phyloP scores from a whole-genome alignment of 2,113 vertebrate genomes.

The Pipa parva region DNA sequence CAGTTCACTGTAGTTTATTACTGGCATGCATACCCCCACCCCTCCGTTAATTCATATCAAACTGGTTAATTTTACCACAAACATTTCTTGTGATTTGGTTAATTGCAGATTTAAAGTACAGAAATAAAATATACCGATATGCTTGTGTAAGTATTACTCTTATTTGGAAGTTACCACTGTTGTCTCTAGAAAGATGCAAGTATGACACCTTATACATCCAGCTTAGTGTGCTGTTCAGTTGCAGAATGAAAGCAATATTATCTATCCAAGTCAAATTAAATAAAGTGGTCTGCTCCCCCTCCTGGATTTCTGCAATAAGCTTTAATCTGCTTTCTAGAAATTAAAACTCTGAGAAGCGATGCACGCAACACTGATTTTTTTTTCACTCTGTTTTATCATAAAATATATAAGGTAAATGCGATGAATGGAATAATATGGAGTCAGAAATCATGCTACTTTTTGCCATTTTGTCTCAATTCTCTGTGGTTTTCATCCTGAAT shows the following conservation, averaged over 20 bases:
- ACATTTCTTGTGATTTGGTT: no score
- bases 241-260: slow-evolving; percentile 25
- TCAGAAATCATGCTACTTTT: slow-evolving; percentile 23
- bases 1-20: no score
- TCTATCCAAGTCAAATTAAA: slow-evolving; percentile 33
- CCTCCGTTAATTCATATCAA: no score
- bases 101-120: no score
- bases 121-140: no score
- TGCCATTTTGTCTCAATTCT: slow-evolving; percentile 1
- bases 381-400: slow-evolving; percentile 22
- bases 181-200: neutral
- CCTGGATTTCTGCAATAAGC: slow-evolving; percentile 13
- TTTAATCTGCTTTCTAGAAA: slow-evolving; percentile 36
- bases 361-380: slow-evolving; percentile 16
- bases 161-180: neutral
- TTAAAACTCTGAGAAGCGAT: slow-evolving; percentile 23
- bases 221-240: slow-evolving; percentile 14
- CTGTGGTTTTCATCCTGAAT: slow-evolving; percentile 12
- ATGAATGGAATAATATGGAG: slow-evolving; percentile 21
- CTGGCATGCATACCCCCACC: no score
- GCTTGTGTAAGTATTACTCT: no score
- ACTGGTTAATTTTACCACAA: no score
- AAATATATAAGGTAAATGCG: slow-evolving; percentile 37
- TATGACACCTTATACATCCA: slow-evolving; percentile 1
- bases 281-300: slow-evolving; percentile 24